Conservation (phyloP, 2,888 invertebrate species). For the Leptopilina drosophilae region DNA sequence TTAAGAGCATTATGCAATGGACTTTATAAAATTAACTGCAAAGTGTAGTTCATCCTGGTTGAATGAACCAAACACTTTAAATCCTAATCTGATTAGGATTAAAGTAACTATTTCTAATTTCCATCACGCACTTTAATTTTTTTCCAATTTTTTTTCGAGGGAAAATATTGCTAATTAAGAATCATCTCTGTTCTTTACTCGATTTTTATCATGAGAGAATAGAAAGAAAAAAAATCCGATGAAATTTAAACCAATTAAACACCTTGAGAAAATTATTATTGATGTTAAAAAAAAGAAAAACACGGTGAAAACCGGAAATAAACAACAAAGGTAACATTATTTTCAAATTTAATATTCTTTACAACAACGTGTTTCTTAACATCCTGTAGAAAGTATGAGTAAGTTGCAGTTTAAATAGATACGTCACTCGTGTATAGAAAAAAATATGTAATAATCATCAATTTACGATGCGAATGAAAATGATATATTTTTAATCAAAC, state of each 20-base stretch:
- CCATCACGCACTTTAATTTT: not conserved
- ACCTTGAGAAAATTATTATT: no score
- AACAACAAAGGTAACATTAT: slow-evolving; percentile 10
- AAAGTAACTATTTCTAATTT: not conserved
- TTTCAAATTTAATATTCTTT: slow-evolving; percentile 4
- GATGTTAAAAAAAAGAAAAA: not conserved
- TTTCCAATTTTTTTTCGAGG: not conserved
- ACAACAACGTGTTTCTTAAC: slow-evolving; percentile 2
- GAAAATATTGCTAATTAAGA: no score
- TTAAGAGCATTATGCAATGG: slow-evolving; percentile 10
- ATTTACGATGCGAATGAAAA: not conserved
- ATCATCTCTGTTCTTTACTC: no score
- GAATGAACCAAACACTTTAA: not conserved
- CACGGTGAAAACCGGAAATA: not conserved
- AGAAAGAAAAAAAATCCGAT: no score
- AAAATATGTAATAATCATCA: not conserved
- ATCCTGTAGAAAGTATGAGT: slow-evolving; percentile 12
- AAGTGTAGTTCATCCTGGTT: slow-evolving; percentile 8
- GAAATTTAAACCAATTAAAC: no score
- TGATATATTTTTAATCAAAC: not conserved
- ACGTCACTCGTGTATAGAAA: not conserved
- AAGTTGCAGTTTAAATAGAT: not conserved
- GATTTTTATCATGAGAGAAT: no score
- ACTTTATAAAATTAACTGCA: slow-evolving; percentile 5
- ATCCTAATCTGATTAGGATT: slow-evolving; percentile 5